These are phyloP conservation scores for Rhineura floridana DNA, from an alignment of 2,113 vertebrate genomes.

Conservation along the genomic window DNA sequence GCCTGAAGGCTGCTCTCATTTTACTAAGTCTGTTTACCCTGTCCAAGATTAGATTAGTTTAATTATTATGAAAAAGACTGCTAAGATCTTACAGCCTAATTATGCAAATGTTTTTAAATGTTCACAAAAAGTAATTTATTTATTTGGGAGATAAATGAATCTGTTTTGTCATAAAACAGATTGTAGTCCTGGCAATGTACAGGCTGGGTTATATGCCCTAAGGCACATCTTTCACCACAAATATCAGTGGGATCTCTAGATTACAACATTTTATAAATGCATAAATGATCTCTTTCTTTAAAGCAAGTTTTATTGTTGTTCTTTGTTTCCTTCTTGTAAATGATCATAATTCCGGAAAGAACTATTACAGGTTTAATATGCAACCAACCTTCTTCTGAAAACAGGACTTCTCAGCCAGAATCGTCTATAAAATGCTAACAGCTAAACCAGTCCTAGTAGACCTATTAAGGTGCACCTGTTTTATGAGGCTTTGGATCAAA, in stretches of 20 bases:
- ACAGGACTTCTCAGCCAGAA: constrained; percentile 79
- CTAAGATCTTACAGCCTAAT: constrained; percentile 96
- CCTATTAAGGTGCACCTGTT: constrained; percentile 83
- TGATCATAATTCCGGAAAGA: constrained; percentile 78
- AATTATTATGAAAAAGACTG: constrained; percentile 98
- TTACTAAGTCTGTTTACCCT: constrained; percentile 97
- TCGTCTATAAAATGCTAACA: constrained; percentile 79
- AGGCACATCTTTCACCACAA: constrained; percentile 87
- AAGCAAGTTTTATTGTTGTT: constrained; percentile 77
- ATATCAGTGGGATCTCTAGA: constrained; percentile 91
- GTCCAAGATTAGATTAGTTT: constrained; percentile 98
- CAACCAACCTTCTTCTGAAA: constrained; percentile 82
- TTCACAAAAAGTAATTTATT: constrained; percentile 96
- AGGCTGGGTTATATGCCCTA: constrained; percentile 85
- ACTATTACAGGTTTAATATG: constrained; percentile 81
- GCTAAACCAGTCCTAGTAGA: constrained; percentile 79
- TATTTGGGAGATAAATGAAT: constrained; percentile 93
- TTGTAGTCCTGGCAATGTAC: constrained; percentile 85
- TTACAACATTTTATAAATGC: constrained; percentile 89
- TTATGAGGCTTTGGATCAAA: constrained; percentile 71
- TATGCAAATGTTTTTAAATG: constrained; percentile 98
- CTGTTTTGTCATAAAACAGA: constrained; percentile 94
- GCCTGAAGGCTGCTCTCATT: constrained; percentile 92
- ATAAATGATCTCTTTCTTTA: constrained; percentile 83
- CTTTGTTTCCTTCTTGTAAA: constrained; percentile 45